Conservation (phyloP, 37 sponge, comb jelly and placozoan genomes). For the Petrosia ficiformis region DNA sequence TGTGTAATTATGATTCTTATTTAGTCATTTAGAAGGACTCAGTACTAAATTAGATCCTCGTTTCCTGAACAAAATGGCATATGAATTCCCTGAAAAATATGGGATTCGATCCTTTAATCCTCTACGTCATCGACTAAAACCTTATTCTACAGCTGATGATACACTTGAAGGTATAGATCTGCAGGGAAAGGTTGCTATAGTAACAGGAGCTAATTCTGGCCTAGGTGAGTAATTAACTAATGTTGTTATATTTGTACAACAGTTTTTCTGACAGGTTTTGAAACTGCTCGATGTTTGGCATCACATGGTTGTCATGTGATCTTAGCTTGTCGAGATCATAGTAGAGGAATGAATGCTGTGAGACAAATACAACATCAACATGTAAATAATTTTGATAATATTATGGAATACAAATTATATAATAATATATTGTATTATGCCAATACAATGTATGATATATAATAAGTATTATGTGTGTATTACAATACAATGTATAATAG, state of each 20-base stretch:
- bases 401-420: not conserved
- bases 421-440: too few species aligned
- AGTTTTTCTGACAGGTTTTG: constrained; percentile 48
- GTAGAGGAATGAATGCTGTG: constrained; percentile 28
- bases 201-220: constrained; percentile 88
- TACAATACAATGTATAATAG: too few species aligned
- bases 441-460: too few species aligned
- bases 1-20: not conserved
- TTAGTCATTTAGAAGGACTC: constrained; percentile 48
- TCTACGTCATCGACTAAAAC: constrained; percentile 33
- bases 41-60: constrained; percentile 51
- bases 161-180: constrained; percentile 54
- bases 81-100: constrained; percentile 29
- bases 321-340: constrained; percentile 67
- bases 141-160: constrained; percentile 45
- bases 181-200: constrained; percentile 57
- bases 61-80: constrained; percentile 31
- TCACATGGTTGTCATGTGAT: constrained; percentile 77
- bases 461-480: too few species aligned
- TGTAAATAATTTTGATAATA: constrained; percentile 17
- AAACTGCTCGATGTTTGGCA: constrained; percentile 68
- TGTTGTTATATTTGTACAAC: not conserved
- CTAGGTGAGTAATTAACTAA: constrained; percentile 37
- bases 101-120: constrained; percentile 23
- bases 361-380: constrained; percentile 16